phyloP scores from a whole-genome alignment of 1,140 invertebrate genomes.

The Lysiphlebus fabarum region DNA sequence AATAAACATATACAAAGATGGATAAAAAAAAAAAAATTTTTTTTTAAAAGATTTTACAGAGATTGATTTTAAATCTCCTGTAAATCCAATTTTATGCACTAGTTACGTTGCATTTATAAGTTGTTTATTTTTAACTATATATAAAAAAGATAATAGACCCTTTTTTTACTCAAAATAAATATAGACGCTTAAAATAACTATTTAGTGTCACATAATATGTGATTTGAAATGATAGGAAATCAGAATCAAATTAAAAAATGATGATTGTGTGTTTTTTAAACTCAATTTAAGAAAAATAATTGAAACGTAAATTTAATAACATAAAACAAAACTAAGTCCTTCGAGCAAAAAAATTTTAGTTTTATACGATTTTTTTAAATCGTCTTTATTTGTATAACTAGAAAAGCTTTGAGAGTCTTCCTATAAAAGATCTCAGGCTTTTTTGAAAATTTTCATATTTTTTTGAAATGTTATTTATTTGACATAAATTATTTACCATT shows the following conservation, averaged over 20 bases:
- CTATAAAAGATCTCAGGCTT: too few species aligned
- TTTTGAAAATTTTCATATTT: too few species aligned
- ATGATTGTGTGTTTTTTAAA: not conserved
- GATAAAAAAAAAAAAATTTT: not conserved
- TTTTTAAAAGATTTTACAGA: constrained; percentile 43
- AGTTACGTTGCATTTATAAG: constrained; percentile 36
- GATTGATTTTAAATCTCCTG: constrained; percentile 51
- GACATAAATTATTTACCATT: too few species aligned
- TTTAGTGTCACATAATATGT: constrained; percentile 42
- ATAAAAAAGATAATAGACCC: constrained; percentile 23
- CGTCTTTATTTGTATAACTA: too few species aligned
- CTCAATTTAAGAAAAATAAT: too few species aligned
- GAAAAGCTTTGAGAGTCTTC: too few species aligned
- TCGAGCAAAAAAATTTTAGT: too few species aligned
- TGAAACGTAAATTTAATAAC: too few species aligned
- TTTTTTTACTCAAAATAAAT: constrained; percentile 6
- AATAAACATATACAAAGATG: not conserved
- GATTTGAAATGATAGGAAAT: constrained; percentile 47
- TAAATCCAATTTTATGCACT: constrained; percentile 51
- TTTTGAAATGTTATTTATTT: too few species aligned
- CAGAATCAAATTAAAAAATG: constrained; percentile 29
- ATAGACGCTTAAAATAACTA: constrained; percentile 16
- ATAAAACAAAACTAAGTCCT: too few species aligned
- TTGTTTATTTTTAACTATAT: constrained; percentile 25
- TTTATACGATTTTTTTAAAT: too few species aligned